Evolutionary conservation across 1,140 invertebrate genomes (phyloP), one percentile per base, ranked within the genome.

Genomic region (Drosophila setifemur): DNA sequence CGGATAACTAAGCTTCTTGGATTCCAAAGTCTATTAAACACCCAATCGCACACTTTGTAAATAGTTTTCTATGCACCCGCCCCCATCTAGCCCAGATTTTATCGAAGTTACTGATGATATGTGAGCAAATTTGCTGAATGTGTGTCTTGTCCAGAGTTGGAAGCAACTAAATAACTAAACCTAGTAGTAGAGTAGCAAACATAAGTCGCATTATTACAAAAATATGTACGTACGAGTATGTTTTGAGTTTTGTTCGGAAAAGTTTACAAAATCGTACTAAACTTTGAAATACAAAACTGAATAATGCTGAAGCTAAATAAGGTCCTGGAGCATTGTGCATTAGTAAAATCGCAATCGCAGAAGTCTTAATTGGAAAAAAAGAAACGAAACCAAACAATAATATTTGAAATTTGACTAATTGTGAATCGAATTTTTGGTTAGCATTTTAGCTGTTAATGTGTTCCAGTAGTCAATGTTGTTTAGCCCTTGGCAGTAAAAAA

Each of bases 71-170:
- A 86, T 52, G 71, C 76, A 82, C 82, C 21, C 33, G 9, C 29
- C 19, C 21, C 47, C 67, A 87, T 64, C 19, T 26, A 43, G 57
- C 37, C 26, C 39, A 68, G 39, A 61, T 81, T 60, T 60, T 71
- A 66, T 63, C 12, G 33, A 60, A 52, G 28, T 66, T 40, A 70
- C 39, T 23, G 61, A 83, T 61, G 58, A 61, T 70, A 61, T 74
- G 71, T 83, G 58, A 76, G 81, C 81, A 79, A 71, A 85, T 85
- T 83, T 85, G 79, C 78, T 83, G 78, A 85, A 83, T 71, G 81
- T 85, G 78, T 83, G 78, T 83, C 78, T 83, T 83, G 74, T 83
- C 78, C 78, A 85, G 74, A 71, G 70, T 85, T 83, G 74, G 74
- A 79, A 73, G 74, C 50, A 85, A 71, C 49, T 74, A 79, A 79